Evolutionary conservation across 2,113 vertebrate genomes (phyloP).

Genomic region (Poeciliopsis occidentalis): DNA sequence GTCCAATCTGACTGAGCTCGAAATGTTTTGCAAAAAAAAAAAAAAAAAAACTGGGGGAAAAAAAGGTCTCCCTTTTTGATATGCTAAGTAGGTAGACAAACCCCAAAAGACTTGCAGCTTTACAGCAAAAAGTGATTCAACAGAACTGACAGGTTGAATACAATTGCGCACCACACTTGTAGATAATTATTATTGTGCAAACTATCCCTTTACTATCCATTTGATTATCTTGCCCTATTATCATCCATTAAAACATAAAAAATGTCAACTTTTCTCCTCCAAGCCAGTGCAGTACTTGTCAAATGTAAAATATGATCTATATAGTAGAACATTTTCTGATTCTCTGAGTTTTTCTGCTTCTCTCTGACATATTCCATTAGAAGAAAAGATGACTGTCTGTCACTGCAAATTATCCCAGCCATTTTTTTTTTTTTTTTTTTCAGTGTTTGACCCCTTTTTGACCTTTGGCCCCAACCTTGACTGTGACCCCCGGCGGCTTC

Average conservation of each 20-base stretch:
- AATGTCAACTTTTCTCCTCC: too few species aligned
- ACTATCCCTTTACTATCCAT: too few species aligned
- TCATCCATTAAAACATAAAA: too few species aligned
- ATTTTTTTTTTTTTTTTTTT: constrained; percentile 35
- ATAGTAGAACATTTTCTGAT: background rate
- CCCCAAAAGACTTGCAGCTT: background rate
- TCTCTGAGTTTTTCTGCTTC: background rate
- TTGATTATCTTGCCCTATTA: too few species aligned
- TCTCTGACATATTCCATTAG: constrained; percentile 47
- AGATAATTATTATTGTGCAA: too few species aligned
- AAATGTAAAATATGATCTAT: too few species aligned
- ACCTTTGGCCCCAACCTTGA: constrained; percentile 58
- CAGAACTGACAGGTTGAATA: background rate
- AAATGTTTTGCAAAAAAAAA: background rate
- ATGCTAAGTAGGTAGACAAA: background rate
- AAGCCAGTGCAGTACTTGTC: too few species aligned
- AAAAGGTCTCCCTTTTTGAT: background rate
- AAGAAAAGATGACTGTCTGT: constrained; percentile 55
- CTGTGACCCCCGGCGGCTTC: constrained; percentile 41
- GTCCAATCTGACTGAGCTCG: background rate
- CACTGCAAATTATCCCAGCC: constrained; percentile 58
- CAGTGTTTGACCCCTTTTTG: constrained; percentile 39
- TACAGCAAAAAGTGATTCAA: background rate
- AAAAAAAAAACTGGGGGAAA: too few species aligned
- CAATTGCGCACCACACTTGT: background rate